Evolutionary conservation across 2,797 vertebrate species (phyloP).

Genomic region (Amblyraja radiata): DNA sequence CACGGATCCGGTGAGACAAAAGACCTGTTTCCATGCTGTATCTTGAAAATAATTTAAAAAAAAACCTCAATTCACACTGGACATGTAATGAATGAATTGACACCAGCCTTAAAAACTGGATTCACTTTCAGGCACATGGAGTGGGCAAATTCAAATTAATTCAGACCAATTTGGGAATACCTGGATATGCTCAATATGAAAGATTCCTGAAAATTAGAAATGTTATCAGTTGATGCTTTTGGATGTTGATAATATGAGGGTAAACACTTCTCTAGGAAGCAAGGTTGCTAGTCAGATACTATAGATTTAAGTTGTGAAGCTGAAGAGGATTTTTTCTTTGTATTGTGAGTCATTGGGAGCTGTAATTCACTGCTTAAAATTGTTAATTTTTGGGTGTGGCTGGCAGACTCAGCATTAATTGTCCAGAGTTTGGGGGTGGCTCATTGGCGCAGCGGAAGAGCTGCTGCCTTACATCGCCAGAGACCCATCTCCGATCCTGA

Average conservation of each 20-base stretch:
- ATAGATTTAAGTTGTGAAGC: neutral
- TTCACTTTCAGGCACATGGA: neutral
- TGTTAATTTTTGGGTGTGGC: no score
- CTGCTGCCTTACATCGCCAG: no score
- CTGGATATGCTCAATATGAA: neutral
- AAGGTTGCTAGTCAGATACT: neutral
- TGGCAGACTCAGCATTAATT: no score
- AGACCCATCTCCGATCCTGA: no score
- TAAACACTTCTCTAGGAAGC: neutral
- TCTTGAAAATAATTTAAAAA: no score
- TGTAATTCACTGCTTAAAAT: neutral
- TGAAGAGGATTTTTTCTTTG: neutral
- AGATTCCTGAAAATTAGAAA: neutral
- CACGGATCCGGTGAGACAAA: no score
- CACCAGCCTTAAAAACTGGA: neutral
- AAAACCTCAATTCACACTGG: neutral
- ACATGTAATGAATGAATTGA: neutral
- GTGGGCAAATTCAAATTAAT: neutral
- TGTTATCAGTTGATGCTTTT: neutral
- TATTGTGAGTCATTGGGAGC: neutral
- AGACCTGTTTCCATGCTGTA: no score
- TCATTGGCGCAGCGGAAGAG: no score
- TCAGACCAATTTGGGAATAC: slow-evolving; percentile 9
- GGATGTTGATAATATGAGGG: neutral
- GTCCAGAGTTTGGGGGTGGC: no score